Evolutionary conservation across 2,888 invertebrate genomes (phyloP), one percentile per base, ranked within the genome.

Genomic region (Drymonia ruficornis): DNA sequence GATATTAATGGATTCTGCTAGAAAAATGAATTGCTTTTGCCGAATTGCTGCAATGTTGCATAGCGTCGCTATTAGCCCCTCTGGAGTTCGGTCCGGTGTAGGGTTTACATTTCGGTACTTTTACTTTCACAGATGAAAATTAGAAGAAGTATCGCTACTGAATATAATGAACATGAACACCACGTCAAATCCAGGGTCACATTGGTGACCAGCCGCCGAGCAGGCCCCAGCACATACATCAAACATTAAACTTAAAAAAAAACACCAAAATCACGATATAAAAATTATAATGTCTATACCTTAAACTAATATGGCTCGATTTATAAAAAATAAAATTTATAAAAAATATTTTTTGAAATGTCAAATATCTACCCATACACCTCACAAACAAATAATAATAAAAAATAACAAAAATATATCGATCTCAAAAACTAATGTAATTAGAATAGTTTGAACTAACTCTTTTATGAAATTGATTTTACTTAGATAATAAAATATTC

Each of bases 231-330:
- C 19, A 50, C 55, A 58, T 44, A 59, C 53, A 52, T 61, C 49
- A 57, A 56, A 60, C 49, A 49, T 49, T 52, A 29, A 50, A 42
- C 18, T 47, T 42, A 49, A 38, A 50, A 62, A 63, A 65, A 45
- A 70, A 34, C 19, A 54, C 18, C 29, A 31, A 47, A 16, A 44
- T 31, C 13, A 48, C 16, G 9, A 50, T 49, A 44, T 54, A 59
- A 50, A 56, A 58, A 50, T 49, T 59, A 61, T 59, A 56, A 66
- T 68, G 63, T 57, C 43, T 61, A 57, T 65, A 66, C 59, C 48
- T 53, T 57, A 65, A 53, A 66, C 53, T 66, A 75, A 78, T 78
- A 76, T 79, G 76, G 70, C 80, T 65, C 60, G 63, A 59, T 61
- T 65, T 59, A 65, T 68, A 72, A 67, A 67, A 67, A 68, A 70